Evolutionary conservation across 2,113 vertebrate species (phyloP), one percentile per base, ranked within the genome.

Genomic region (Gopherus evgoodei): DNA sequence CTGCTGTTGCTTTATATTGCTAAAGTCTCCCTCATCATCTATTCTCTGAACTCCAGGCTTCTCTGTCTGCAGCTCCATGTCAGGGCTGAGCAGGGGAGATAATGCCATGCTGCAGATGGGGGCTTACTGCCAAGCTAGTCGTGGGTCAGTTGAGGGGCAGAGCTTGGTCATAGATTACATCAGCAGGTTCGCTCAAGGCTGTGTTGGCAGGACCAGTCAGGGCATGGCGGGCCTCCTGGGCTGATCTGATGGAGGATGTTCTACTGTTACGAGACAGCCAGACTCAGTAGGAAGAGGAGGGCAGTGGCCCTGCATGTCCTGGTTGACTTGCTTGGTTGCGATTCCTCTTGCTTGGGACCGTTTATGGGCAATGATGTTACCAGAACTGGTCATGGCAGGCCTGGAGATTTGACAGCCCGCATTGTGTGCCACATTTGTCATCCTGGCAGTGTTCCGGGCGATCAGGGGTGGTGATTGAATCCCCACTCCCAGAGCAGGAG

Each of bases 151-250:
- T 79, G 44, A 50, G 27, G 6, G 31, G 10, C 52, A 62, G 84
- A 52, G 25, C 27, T 59, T 59, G 57, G 25, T 59, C 57, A 59
- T 29, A 25, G 56, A 57, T 93, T 44, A 76, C 82, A 87, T 84
- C 93, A 95, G 79, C 81, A 80, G 79, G 2, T 84, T 44, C 22
- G 65, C 84, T 93, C 0, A 0, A 86, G 90, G 89, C 86, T 88
- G 49, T 90, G 93, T 69, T 96, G 96, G 86, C 95, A 97, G 88
- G 86, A 35, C 76, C 13, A 80, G 76, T 65, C 94, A 86, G 91
- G 65, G 87, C 83, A 95, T 88, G 93, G 65, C 76, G 62, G 56
- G 78, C 87, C 84, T 89, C 95, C 91, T 84, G 59, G 69, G 53
- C 80, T 65, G 83, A 52, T 93, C 91, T 78, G 81, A 31, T 80